phyloP scores from a whole-genome alignment of 2,888 invertebrate genomes.

The Dione juno region DNA sequence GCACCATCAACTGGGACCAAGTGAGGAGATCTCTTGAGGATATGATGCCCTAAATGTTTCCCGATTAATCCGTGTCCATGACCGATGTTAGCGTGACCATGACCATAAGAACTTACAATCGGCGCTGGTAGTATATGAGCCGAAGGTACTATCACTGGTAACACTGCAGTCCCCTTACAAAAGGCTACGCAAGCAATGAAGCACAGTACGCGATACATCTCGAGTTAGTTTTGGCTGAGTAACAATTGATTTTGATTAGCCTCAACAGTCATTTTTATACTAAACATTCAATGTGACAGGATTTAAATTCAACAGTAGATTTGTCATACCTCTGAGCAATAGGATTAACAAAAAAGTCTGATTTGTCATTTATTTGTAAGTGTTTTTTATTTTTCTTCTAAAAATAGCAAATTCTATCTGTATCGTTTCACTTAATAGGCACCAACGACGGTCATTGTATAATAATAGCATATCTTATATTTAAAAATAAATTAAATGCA shows the following conservation, averaged over 20 bases:
- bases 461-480: no score
- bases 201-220: slow-evolving; percentile 59
- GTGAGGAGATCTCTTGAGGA: slow-evolving; percentile 69
- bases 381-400: background rate
- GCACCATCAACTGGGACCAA: slow-evolving; percentile 48
- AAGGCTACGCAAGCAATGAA: slow-evolving; percentile 59
- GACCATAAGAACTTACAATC: slow-evolving; percentile 56
- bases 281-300: slow-evolving; percentile 66
- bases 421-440: background rate
- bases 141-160: slow-evolving; percentile 57
- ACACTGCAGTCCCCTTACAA: slow-evolving; percentile 61
- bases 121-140: slow-evolving; percentile 56
- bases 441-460: background rate
- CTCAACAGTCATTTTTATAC: slow-evolving; percentile 66
- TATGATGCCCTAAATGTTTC: slow-evolving; percentile 56
- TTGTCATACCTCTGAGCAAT: slow-evolving; percentile 64
- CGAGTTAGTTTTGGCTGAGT: slow-evolving; percentile 35
- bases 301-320: slow-evolving; percentile 62
- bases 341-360: slow-evolving; percentile 57
- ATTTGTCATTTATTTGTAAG: background rate
- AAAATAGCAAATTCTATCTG: slow-evolving; percentile 45
- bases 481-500: background rate
- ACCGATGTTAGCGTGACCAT: slow-evolving; percentile 53
- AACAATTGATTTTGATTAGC: slow-evolving; percentile 55
- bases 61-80: slow-evolving; percentile 42